Evolutionary conservation across 2,113 vertebrate species (phyloP), one percentile per base, ranked within the genome.

Genomic region (Gulo gulo): DNA sequence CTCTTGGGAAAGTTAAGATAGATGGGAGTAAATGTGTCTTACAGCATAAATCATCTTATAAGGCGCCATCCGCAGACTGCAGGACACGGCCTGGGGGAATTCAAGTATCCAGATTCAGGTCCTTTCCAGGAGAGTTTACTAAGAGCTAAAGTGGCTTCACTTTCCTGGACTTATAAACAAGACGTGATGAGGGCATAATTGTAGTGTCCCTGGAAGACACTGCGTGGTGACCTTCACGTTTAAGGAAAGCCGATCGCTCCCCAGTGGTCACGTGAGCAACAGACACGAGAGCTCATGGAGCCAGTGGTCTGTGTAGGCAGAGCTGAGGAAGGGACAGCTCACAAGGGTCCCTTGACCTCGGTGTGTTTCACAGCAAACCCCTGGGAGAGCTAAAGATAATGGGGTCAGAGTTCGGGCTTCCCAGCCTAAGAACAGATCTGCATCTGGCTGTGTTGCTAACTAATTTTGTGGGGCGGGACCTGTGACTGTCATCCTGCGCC

Each of bases 291-390:
- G 12, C 57, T 29, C 36, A 0, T 1, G 7, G 45, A 18, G 45
- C 29, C 45, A 34, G 26, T 5, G 61, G 36, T 47, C 23, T 26
- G 31, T 50, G 12, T 9, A 0, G 14, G 18, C 29, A 45, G 29
- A 82, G 18, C 12, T 9, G 52, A 18, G 3, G 39, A 24, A 14
- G 14, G 29, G 16, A 29, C 16, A 13, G 23, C 15, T 20, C 16
- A 24, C 5, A 8, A 3, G 23, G n/a, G 21, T 6, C 59, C 12
- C 3, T 0, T 0, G 20, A 26, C 42, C 36, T 81, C 3, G 3
- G 4, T 21, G 16, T 39, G 14, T 36, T 29, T 88, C 63, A 20
- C 21, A 74, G 55, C 31, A 74, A 6, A 16, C 73, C 39, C 26
- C 12, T 0, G 5, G 42, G 39, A 55, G n/a, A 63, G 50, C 7